Conservation (phyloP, 2,113 vertebrate species). For the Podilymbus podiceps region DNA sequence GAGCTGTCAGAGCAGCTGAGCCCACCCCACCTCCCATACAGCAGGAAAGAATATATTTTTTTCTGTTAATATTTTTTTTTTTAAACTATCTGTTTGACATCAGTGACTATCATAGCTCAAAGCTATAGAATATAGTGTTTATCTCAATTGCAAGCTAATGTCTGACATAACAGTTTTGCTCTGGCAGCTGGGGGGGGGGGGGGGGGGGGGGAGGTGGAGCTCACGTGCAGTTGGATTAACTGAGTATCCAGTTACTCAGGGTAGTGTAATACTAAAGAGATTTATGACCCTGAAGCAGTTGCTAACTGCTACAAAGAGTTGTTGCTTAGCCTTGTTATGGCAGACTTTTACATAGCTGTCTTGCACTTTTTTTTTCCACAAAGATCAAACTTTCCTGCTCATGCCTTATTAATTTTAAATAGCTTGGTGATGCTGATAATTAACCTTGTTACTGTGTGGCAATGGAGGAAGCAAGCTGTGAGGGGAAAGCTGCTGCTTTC, state of each 20-base stretch:
- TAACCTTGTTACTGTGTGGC: background rate
- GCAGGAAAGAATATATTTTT: background rate
- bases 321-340: background rate
- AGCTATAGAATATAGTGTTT: background rate
- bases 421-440: background rate
- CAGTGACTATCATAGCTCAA: background rate
- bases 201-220: too few species aligned
- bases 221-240: too few species aligned
- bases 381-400: background rate
- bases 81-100: background rate
- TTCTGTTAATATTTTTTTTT: background rate
- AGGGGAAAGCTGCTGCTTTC: background rate
- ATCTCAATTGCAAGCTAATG: background rate
- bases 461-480: background rate
- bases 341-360: background rate
- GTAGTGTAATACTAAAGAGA: background rate
- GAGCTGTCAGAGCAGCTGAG: background rate
- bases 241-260: background rate
- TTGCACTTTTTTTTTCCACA: background rate
- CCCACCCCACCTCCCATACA: background rate
- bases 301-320: background rate
- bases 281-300: background rate
- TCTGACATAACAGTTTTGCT: background rate
- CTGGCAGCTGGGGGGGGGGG: accelerated
- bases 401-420: background rate